These are phyloP conservation scores for Drosophila kikkawai DNA, from an alignment of 1,140 invertebrate species.

Conservation along the genomic window DNA sequence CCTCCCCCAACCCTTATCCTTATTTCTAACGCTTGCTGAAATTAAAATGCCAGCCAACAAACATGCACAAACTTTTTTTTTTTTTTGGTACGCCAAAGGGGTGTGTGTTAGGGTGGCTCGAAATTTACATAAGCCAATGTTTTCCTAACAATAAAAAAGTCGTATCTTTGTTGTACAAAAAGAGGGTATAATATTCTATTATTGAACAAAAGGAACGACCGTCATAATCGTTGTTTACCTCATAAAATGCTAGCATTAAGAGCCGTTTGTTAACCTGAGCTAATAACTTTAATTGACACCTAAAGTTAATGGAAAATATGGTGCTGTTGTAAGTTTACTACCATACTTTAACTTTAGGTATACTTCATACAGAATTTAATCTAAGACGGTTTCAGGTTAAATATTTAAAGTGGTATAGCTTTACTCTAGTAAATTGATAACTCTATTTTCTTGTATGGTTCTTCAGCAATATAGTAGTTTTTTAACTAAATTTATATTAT, in stretches of 20 bases:
- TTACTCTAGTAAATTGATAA: neutral
- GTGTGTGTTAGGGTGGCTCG: slow-evolving; percentile 12
- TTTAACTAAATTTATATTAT: too few relatives aligned
- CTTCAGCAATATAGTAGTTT: neutral
- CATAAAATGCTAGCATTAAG: neutral
- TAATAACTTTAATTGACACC: neutral
- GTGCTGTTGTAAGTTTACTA: neutral
- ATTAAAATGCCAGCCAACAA: slow-evolving; percentile 61
- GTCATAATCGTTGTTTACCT: neutral
- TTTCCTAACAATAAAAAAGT: neutral
- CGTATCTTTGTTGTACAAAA: neutral
- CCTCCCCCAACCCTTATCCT: neutral
- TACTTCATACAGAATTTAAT: neutral
- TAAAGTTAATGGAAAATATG: neutral
- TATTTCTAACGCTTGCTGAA: slow-evolving; percentile 48
- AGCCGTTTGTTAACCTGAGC: neutral
- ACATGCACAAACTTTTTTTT: slow-evolving; percentile 50
- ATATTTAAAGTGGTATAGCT: neutral
- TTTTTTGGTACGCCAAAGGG: slow-evolving; percentile 37
- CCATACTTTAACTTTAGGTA: neutral
- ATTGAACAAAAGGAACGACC: neutral
- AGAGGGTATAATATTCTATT: too few relatives aligned
- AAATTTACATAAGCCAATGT: neutral
- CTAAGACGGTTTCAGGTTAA: neutral
- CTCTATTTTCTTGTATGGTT: neutral